phyloP scores from a whole-genome alignment of 2,888 invertebrate genomes.

The Drosophila paramelanica region DNA sequence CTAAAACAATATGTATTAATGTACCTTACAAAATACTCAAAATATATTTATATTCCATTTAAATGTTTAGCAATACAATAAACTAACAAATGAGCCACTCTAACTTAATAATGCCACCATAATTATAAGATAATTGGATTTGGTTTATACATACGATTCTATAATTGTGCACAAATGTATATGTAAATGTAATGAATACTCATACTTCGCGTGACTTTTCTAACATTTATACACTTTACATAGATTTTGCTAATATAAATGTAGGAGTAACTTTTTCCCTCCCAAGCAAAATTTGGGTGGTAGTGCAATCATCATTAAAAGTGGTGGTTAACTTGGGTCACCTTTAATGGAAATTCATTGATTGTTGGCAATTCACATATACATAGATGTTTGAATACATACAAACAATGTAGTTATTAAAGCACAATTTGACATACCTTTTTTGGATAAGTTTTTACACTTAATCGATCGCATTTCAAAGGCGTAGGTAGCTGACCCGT shows the following conservation, averaged over 20 bases:
- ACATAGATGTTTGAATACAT: background rate
- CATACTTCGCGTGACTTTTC: background rate
- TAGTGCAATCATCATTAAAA: conserved; percentile 7
- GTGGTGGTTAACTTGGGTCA: background rate
- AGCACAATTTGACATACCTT: background rate
- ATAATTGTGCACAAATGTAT: background rate
- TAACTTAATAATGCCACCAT: conserved; percentile 3
- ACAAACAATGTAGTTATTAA: background rate
- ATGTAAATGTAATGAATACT: background rate
- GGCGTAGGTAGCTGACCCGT: conserved; percentile 23
- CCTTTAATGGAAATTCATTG: conserved; percentile 13
- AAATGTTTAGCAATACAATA: background rate
- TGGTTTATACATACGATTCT: background rate
- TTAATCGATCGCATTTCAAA: conserved; percentile 13
- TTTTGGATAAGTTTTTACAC: background rate
- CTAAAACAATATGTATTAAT: too few relatives aligned
- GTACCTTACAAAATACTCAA: background rate
- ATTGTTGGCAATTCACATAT: background rate
- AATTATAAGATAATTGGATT: conserved; percentile 16
- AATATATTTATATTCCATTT: background rate
- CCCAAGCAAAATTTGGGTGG: background rate
- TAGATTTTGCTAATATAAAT: background rate
- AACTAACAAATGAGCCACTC: background rate
- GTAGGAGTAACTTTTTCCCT: background rate
- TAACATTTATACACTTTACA: background rate